These are phyloP conservation scores for Antennarius maculatus DNA, from an alignment of 2,797 vertebrate species.

Conservation along the genomic window DNA sequence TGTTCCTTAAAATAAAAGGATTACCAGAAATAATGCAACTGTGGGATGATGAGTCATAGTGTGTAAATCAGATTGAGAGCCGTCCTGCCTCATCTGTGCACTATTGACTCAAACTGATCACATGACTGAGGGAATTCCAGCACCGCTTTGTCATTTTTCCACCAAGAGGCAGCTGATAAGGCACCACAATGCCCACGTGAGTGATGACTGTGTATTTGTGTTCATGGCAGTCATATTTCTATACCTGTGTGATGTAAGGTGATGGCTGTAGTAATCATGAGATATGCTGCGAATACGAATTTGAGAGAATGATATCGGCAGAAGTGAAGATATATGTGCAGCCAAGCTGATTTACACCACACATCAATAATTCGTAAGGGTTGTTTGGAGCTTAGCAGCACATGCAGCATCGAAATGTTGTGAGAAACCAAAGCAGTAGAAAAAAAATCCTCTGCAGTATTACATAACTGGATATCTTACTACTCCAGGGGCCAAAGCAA, in stretches of 20 bases:
- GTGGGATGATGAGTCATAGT: conserved; percentile 42
- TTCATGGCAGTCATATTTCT: conserved; percentile 18
- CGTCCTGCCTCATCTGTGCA: conserved; percentile 50
- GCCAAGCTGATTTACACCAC: conserved; percentile 18
- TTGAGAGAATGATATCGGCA: background rate
- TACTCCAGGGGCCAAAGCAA: conserved; percentile 59
- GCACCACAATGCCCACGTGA: conserved; percentile 28
- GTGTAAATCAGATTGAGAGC: conserved; percentile 25
- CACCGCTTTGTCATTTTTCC: conserved; percentile 34
- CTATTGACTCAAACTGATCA: conserved; percentile 60
- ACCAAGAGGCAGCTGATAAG: conserved; percentile 42
- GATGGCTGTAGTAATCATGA: background rate
- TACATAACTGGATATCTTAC: conserved; percentile 78
- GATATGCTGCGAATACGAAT: background rate
- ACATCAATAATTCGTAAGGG: conserved; percentile 67
- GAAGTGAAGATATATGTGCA: background rate
- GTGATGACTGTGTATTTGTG: conserved; percentile 7
- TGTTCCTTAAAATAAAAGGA: conserved; percentile 13
- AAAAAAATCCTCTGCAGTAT: conserved; percentile 78
- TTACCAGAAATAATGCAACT: conserved; percentile 10
- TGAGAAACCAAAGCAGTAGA: conserved; percentile 61
- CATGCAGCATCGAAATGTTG: conserved; percentile 62
- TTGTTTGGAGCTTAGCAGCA: conserved; percentile 40
- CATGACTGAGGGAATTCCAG: conserved; percentile 76
- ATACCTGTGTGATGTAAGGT: background rate